Evolutionary conservation across 2,113 vertebrate species (phyloP).

Genomic region (Mastomys coucha): DNA sequence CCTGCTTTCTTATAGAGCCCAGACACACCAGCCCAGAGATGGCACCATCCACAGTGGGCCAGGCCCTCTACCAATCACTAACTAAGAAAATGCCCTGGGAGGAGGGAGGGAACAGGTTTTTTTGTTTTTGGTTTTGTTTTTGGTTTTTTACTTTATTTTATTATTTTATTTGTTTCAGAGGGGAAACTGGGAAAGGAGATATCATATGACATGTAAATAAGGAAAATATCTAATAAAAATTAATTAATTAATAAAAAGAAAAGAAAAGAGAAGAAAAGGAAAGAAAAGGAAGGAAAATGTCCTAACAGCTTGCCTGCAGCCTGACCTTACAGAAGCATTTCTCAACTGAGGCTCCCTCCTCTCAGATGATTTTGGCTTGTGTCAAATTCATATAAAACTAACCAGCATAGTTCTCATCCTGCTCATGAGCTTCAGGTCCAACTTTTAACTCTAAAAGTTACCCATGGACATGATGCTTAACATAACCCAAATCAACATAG

Average conservation of each 20-base stretch:
- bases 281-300: background rate
- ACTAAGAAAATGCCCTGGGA: background rate
- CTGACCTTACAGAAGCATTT: background rate
- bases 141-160: too few species aligned
- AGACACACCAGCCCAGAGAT: background rate
- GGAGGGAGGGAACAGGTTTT: too few species aligned
- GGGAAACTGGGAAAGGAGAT: too few species aligned
- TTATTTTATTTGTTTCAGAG: too few species aligned
- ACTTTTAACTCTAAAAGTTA: conserved; percentile 18
- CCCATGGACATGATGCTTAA: background rate
- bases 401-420: background rate
- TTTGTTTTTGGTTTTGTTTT: too few species aligned
- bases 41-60: background rate
- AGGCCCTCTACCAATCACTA: background rate
- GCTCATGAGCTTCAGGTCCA: conserved; percentile 25
- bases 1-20: background rate
- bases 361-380: background rate
- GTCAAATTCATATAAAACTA: background rate
- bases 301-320: background rate
- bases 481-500: conserved; percentile 27
- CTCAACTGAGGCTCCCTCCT: background rate
- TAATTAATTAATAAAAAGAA: too few species aligned
- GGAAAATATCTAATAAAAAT: too few species aligned
- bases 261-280: too few species aligned
- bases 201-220: too few species aligned